A percentile compares a stretch with the other conserved stretches of the same genome.
These are phyloP conservation scores for Lasioglossum pauxillum DNA, from an alignment of 2,888 invertebrate genomes.

Conservation along the genomic window DNA sequence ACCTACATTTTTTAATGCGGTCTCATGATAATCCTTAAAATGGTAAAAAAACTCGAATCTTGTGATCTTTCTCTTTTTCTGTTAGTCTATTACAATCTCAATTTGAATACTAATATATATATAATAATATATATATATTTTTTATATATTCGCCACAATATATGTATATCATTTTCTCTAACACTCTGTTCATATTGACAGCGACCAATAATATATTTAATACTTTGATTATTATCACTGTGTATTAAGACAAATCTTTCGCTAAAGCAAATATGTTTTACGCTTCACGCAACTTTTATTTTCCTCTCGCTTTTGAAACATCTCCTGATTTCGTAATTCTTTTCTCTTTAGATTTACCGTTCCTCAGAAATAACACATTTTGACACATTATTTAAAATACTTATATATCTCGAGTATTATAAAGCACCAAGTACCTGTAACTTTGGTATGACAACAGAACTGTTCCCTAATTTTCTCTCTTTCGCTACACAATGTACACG, in stretches of 20 bases:
- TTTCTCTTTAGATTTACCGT: slow-evolving; percentile 23
- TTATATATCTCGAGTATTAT: slow-evolving; percentile 58
- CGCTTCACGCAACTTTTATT: slow-evolving; percentile 34
- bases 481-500: slow-evolving; percentile 27
- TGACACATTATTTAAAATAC: slow-evolving; percentile 62
- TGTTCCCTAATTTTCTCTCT: slow-evolving; percentile 48
- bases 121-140: slow-evolving; percentile 27
- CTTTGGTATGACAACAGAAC: slow-evolving; percentile 64
- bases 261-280: slow-evolving; percentile 50
- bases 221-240: slow-evolving; percentile 73
- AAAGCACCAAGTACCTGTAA: slow-evolving; percentile 65
- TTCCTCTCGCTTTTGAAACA: slow-evolving; percentile 47
- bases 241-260: slow-evolving; percentile 52
- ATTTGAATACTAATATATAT: slow-evolving; percentile 46
- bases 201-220: slow-evolving; percentile 60
- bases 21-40: slow-evolving; percentile 62
- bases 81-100: slow-evolving; percentile 49
- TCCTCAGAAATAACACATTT: slow-evolving; percentile 28
- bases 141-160: slow-evolving; percentile 49
- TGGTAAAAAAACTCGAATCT: slow-evolving; percentile 66
- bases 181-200: slow-evolving; percentile 52
- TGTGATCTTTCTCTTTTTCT: slow-evolving; percentile 22
- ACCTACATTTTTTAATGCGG: slow-evolving; percentile 68
- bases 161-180: slow-evolving; percentile 34
- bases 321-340: neutral